Evolutionary conservation across 1,140 invertebrate genomes (phyloP), one percentile per base, ranked within the genome.

Genomic region (Drosophila albomicans): DNA sequence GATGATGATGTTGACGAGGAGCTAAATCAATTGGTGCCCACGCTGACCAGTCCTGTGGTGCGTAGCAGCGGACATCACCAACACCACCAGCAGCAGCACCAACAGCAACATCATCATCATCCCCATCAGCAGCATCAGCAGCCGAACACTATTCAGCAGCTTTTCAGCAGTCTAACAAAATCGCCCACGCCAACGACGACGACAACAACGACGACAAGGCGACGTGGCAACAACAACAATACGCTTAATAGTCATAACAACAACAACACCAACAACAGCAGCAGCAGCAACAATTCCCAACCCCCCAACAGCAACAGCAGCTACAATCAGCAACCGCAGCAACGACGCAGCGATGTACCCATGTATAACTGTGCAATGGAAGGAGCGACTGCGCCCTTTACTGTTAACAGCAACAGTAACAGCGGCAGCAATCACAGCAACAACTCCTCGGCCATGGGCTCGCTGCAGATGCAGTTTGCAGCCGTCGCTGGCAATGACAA

Each of bases 391-490:
- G 35, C 45, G 15, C n/a, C 67, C 11, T 45, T 70, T 32, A 25
- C 25, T 32, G 74, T 52, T 56, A 80, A 46, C 61, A 71, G 51
- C 20, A 92, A 20, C 62, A 58, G 38, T 25, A 63, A 61, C 57
- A 71, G 51, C 52, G 43, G 62, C 73, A 59, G 30, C 63, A 28
- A 67, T 61, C 25, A 58, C 52, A n/a, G 28, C 11, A 56, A 43
- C 25, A 62, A 59, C 56, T 85, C 82, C 67, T 72, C 78, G 51
- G 71, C 82, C 59, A 81, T 91, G 52, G 84, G 92, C 20, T 84
- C 88, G 16, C 87, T 93, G 63, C 89, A 88, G 79, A 93, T 93
- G 89, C 79, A 92, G 68, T 86, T 93, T 75, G 93, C 93, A 46
- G 93, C 93, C 76, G 93, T 93, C 32, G 93, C 93, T 32, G 93